Evolutionary conservation across 2,113 vertebrate species (phyloP), one percentile per base, ranked within the genome.

Genomic region (Phylloscopus trochiloides): DNA sequence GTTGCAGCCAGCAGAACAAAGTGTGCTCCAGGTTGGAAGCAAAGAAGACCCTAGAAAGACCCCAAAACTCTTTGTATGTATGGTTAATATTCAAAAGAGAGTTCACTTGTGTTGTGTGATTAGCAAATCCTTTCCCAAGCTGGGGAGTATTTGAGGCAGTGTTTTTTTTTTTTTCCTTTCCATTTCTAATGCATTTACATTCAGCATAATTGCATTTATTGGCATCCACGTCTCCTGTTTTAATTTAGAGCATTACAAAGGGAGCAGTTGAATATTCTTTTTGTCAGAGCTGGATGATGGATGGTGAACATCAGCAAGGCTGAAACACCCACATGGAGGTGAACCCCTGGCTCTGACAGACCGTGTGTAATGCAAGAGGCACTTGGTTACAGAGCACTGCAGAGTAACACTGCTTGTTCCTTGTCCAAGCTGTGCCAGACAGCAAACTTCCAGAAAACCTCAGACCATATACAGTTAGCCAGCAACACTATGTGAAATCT

Each of bases 391-490:
- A 28, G 48, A 74, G 91, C 3, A 1, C 94, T 78, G 84, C 87
- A 34, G 94, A 94, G 65, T 48, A 67, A 68, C 3, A 0, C 89
- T 67, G 73, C 93, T 90, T 51, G 42, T 86, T 91, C 24, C 84
- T 86, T 58, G n/a, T 86, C 95, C 94, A 94, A 70, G n/a, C 85
- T 36, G 54, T 97, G 95, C 95, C 96, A 96, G 92, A 93, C 90
- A 95, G 93, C 91, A 90, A 68, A 70, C 90, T 94, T 94, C 88
- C 94, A 94, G 92, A 90, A 97, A 96, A 90, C 94, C 96, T 97
- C 96, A 96, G 96, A 76, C 96, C 94, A 95, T 95, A 94, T 95
- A 97, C 92, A 97, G 96, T 92, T 88, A 88, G 93, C 94, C 93
- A 92, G 94, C 92, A 57, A 8, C 93, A 51, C 93, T 70, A 7